A percentile compares a stretch with the other conserved stretches of the same genome.
These are phyloP conservation scores for Catharus fuscescens DNA, from an alignment of 2,113 vertebrate species.

Conservation along the genomic window DNA sequence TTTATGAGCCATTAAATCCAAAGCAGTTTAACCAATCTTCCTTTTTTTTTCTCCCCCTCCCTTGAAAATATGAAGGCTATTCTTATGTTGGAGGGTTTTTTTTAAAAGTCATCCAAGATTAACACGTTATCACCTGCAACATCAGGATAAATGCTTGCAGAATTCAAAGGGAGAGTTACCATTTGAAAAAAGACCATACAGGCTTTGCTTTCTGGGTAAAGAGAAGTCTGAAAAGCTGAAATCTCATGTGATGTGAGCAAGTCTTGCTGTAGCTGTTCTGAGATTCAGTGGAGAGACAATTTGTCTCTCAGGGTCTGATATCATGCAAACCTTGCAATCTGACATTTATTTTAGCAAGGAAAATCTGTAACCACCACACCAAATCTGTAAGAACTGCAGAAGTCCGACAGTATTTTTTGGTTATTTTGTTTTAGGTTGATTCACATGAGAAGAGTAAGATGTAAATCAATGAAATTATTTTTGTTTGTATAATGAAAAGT, in stretches of 20 bases:
- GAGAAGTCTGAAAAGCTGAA: slow-evolving; percentile 78
- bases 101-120: slow-evolving; percentile 72
- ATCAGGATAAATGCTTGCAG: slow-evolving; percentile 72
- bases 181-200: slow-evolving; percentile 79
- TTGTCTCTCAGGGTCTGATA: slow-evolving; percentile 84
- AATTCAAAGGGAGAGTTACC: slow-evolving; percentile 81
- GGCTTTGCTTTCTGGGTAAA: slow-evolving; percentile 80
- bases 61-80: slow-evolving; percentile 70
- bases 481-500: not conserved
- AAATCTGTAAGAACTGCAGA: slow-evolving; percentile 21
- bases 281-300: slow-evolving; percentile 76
- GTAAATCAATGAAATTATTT: not conserved
- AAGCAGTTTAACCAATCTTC: slow-evolving; percentile 55
- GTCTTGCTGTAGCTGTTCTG: slow-evolving; percentile 71
- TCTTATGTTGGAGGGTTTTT: slow-evolving; percentile 68
- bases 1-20: slow-evolving; percentile 78
- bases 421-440: slow-evolving; percentile 34
- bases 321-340: slow-evolving; percentile 84
- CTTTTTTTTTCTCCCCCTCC: not conserved
- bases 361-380: slow-evolving; percentile 61
- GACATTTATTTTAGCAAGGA: slow-evolving; percentile 95
- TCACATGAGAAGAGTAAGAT: slow-evolving; percentile 13
- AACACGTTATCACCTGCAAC: slow-evolving; percentile 69
- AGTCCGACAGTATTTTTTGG: slow-evolving; percentile 19
- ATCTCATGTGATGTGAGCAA: slow-evolving; percentile 77